Evolutionary conservation across 2,888 invertebrate species (phyloP).

Genomic region (Ernsta delagoae): DNA sequence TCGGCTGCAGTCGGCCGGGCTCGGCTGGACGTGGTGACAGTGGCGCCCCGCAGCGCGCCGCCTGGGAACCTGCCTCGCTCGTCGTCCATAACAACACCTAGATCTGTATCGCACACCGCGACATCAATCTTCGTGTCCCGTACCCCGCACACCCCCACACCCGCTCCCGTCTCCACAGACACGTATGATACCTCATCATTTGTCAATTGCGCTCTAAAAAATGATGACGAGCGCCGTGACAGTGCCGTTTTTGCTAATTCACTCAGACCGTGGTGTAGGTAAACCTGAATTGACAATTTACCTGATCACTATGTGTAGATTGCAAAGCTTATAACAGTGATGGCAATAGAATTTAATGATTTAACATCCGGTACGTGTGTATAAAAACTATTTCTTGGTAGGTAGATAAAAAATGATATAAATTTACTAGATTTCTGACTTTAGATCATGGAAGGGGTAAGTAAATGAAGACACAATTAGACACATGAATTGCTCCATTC

Average conservation of each 20-base stretch:
- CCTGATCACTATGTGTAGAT: too few relatives aligned
- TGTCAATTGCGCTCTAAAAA: slow-evolving; percentile 48
- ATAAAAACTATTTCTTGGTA: neutral
- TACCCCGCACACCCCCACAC: slow-evolving; percentile 35
- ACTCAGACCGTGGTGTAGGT: slow-evolving; percentile 22
- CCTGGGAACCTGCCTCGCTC: slow-evolving; percentile 5
- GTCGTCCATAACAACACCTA: slow-evolving; percentile 50
- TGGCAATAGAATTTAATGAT: too few relatives aligned
- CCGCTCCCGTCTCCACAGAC: slow-evolving; percentile 37
- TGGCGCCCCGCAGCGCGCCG: too few relatives aligned
- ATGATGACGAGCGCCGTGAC: slow-evolving; percentile 44
- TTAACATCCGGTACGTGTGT: neutral
- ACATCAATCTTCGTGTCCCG: slow-evolving; percentile 64
- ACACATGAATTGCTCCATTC: slow-evolving; percentile 25
- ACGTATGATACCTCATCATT: slow-evolving; percentile 47
- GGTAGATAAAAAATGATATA: too few relatives aligned
- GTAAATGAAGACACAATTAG: slow-evolving; percentile 35
- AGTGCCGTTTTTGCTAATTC: slow-evolving; percentile 44
- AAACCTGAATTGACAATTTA: neutral
- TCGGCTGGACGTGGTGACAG: too few relatives aligned
- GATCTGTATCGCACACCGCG: slow-evolving; percentile 63
- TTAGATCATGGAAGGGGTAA: slow-evolving; percentile 1
- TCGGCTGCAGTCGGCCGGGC: too few relatives aligned
- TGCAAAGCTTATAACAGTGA: too few relatives aligned
- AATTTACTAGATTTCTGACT: neutral